phyloP scores from a whole-genome alignment of 2,888 invertebrate genomes.

The Tuberolachnus salignus region DNA sequence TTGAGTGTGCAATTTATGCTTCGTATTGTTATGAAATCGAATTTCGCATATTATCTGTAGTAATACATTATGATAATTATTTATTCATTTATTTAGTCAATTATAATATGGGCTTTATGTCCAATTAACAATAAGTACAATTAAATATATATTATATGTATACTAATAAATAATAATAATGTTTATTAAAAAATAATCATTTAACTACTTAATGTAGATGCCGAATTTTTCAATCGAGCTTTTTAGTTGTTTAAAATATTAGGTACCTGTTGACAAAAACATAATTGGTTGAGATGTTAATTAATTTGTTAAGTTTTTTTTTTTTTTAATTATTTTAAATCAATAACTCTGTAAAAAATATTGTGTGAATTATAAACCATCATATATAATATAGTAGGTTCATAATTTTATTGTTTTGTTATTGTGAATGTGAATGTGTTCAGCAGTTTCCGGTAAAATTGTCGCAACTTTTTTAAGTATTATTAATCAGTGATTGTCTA shows the following conservation, averaged over 20 bases:
- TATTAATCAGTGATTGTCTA: too few species aligned
- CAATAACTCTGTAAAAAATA: background rate
- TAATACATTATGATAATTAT: too few species aligned
- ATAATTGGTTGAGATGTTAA: conserved; percentile 8
- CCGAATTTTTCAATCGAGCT: conserved; percentile 1
- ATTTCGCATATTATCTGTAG: conserved; percentile 2
- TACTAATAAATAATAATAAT: too few species aligned
- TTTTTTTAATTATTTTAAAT: background rate
- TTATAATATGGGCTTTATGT: too few species aligned
- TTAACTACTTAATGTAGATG: background rate
- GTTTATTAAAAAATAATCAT: background rate
- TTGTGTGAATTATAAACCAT: conserved; percentile 10
- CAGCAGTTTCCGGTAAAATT: conserved; percentile 21
- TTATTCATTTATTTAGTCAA: too few species aligned
- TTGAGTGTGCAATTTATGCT: background rate
- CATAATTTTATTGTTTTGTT: background rate
- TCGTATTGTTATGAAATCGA: conserved; percentile 17
- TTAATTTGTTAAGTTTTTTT: conserved; percentile 33
- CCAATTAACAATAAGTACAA: too few species aligned
- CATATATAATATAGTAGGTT: background rate
- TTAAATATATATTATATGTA: too few species aligned
- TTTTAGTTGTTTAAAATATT: conserved; percentile 33
- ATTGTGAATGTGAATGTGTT: background rate
- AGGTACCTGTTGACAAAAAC: background rate
- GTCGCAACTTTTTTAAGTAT: conserved; percentile 8